These are phyloP conservation scores for Vannuccia rotundouncinata DNA, from an alignment of 2,888 invertebrate species.

Conservation along the genomic window DNA sequence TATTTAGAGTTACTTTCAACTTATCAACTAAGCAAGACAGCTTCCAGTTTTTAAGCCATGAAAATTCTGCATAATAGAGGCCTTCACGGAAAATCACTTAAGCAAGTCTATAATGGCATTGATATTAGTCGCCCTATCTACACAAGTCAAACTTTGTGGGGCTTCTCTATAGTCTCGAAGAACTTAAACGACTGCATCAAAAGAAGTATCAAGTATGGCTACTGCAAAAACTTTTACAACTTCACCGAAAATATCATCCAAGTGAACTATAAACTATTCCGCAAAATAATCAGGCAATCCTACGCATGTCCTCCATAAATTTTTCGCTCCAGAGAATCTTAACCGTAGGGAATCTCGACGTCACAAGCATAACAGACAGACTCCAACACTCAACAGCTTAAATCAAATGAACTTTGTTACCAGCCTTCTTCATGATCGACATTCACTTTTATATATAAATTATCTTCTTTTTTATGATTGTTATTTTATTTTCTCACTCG, in stretches of 20 bases:
- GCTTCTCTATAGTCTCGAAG: constrained; percentile 12
- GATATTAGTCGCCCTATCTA: too few species aligned
- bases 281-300: constrained; percentile 14
- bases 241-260: constrained; percentile 8
- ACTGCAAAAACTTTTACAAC: constrained; percentile 5
- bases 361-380: constrained; percentile 19
- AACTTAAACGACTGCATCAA: constrained; percentile 13
- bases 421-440: neutral
- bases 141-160: neutral
- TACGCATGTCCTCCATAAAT: constrained; percentile 8
- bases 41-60: neutral
- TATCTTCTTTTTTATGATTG: neutral
- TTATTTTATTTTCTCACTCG: neutral
- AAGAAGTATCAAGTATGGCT: constrained; percentile 18
- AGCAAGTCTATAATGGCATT: too few species aligned
- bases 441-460: neutral
- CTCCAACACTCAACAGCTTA: neutral
- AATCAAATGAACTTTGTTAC: constrained; percentile 14
- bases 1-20: neutral
- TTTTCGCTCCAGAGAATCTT: constrained; percentile 5
- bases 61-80: neutral
- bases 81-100: too few species aligned
- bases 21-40: neutral
- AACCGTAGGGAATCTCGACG: neutral
- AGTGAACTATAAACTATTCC: neutral